Conservation (phyloP, 2,797 vertebrate genomes). For the Scyliorhinus canicula region DNA sequence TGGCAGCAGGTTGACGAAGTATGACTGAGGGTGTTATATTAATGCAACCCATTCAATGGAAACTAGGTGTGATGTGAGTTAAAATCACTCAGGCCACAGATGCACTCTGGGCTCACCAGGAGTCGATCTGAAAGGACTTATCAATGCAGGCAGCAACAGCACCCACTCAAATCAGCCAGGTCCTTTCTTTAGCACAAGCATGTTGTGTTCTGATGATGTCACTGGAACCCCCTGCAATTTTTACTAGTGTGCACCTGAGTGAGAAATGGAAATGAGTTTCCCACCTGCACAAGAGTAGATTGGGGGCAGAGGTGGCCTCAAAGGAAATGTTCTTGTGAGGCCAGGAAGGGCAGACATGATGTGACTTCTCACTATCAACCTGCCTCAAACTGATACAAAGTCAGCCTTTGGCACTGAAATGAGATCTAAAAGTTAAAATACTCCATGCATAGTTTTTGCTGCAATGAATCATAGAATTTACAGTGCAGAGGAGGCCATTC, state of each 20-base stretch:
- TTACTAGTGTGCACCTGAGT: neutral
- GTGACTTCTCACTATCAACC: neutral
- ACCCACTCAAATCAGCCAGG: neutral
- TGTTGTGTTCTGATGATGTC: neutral
- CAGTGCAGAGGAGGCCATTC: no score
- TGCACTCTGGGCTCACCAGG: no score
- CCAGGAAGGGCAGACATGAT: neutral
- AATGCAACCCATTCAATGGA: no score
- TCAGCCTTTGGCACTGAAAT: neutral
- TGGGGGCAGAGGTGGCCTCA: neutral
- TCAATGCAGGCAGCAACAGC: no score
- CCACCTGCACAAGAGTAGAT: neutral
- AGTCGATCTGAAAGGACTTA: no score
- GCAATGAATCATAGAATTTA: no score
- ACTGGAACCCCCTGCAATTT: neutral
- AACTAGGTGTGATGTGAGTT: no score
- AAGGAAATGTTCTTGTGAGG: neutral
- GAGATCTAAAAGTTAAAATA: neutral
- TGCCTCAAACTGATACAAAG: neutral
- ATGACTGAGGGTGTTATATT: no score
- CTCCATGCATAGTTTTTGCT: neutral
- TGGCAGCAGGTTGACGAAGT: no score
- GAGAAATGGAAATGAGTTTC: neutral
- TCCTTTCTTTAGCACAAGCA: neutral
- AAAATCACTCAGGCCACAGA: no score